Evolutionary conservation across 1,140 invertebrate genomes (phyloP), one percentile per base, ranked within the genome.

Genomic region (Patella vulgata): DNA sequence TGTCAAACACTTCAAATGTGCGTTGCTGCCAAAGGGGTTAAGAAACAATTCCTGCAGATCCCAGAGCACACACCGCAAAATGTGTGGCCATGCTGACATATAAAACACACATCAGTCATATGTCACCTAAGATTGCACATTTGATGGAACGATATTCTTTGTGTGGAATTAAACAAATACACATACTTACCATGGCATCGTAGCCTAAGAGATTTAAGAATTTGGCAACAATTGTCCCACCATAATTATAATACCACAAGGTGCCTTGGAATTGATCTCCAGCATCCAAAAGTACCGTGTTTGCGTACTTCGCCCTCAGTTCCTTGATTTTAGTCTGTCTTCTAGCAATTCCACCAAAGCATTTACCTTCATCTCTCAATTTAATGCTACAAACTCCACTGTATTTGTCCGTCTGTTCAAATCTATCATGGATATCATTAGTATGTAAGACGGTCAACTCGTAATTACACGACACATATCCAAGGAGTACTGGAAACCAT

Each of bases 231-330:
- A 92, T 90, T 64, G 87, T 86, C 87, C 91, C 93, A 74, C 91
- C 92, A 79, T 90, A 91, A 0, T 91, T 77, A 3, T 88, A 90
- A 79, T 92, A 96, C 90, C 90, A 95, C 3, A 90, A 86, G 0
- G 92, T 93, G 0, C 94, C 95, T 25, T 94, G 93, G 76, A 91
- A 96, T 8, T 92, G 95, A 75, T 96, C 95, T 0, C 95, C 95
- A 0, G 91, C 94, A 75, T 95, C 94, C 8, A 96, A 82, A 69
- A 91, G 91, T 0, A 94, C 71, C 0, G 90, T 89, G 19, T 91
- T 88, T 5, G 39, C 30, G 31, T 44, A 46, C 17, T 59, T 25
- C n/a, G 14, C 5, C 30, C 44, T 40, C 11, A 19, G 28, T 11
- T 30, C 28, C 8, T 87, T 66, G 0, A 83, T 68, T 64, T 74